Percentiles rank a stretch among this genome's conserved stretches.
phyloP scores from a whole-genome alignment of 2,888 invertebrate genomes.

The Sinopyrophorus schimmeli region DNA sequence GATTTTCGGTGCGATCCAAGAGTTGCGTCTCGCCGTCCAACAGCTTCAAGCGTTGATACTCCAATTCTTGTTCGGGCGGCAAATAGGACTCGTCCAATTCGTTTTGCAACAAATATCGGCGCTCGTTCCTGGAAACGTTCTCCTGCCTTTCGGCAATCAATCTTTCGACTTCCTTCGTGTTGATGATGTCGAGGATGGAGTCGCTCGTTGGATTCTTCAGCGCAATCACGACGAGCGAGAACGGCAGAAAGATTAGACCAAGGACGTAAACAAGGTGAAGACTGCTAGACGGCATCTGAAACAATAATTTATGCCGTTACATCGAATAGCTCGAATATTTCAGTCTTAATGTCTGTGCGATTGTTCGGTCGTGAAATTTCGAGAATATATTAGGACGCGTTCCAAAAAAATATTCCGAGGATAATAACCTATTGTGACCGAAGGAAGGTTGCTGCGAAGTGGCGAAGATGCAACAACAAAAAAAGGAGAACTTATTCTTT shows the following conservation, averaged over 20 bases:
- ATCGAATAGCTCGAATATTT: no score
- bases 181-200: slow-evolving; percentile 65
- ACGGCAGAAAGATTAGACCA: slow-evolving; percentile 25
- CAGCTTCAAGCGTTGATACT: slow-evolving; percentile 41
- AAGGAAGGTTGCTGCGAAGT: no score
- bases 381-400: no score
- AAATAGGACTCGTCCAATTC: slow-evolving; percentile 61
- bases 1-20: slow-evolving; percentile 40
- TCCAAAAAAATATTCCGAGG: not conserved
- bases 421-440: slow-evolving; percentile 9
- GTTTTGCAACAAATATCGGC: slow-evolving; percentile 60
- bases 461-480: slow-evolving; percentile 12
- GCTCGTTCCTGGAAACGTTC: slow-evolving; percentile 52
- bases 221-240: slow-evolving; percentile 21
- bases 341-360: no score
- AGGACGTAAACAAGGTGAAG: slow-evolving; percentile 23
- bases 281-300: slow-evolving; percentile 36
- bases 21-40: slow-evolving; percentile 35
- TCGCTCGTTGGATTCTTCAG: slow-evolving; percentile 46
- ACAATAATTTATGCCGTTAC: slow-evolving; percentile 24
- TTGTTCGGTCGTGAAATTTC: no score
- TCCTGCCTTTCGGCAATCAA: slow-evolving; percentile 57
- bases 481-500: slow-evolving; percentile 10
- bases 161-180: slow-evolving; percentile 63
- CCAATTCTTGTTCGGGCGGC: slow-evolving; percentile 54